Evolutionary conservation across 2,888 invertebrate species (phyloP).

Genomic region (Dryococelus australis): DNA sequence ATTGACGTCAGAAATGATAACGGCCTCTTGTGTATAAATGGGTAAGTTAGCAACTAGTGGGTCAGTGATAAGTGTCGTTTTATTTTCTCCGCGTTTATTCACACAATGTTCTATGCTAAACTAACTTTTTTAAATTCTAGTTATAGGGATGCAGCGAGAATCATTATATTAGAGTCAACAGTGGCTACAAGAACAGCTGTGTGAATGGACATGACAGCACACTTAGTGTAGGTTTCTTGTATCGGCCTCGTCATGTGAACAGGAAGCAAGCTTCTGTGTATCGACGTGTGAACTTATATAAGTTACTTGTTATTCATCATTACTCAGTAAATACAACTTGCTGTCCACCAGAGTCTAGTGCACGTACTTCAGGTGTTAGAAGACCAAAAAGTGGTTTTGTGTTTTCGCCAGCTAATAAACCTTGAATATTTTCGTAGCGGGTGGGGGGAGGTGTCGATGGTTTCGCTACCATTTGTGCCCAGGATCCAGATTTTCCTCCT

Average conservation of each 20-base stretch:
- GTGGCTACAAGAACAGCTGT: background rate
- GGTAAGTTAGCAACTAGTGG: background rate
- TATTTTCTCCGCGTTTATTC: background rate
- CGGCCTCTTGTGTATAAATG: background rate
- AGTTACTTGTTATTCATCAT: background rate
- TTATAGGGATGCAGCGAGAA: background rate
- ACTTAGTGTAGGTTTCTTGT: background rate
- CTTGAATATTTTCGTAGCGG: background rate
- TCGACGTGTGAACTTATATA: background rate
- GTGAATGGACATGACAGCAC: background rate
- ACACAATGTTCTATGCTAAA: background rate
- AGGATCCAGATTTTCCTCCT: background rate
- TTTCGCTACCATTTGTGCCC: background rate
- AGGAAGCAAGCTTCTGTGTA: background rate
- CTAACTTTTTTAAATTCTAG: background rate
- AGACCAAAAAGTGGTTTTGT: background rate
- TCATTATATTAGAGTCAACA: background rate
- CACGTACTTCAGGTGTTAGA: background rate
- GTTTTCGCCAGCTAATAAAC: background rate
- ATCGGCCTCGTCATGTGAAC: background rate
- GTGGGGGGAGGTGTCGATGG: background rate
- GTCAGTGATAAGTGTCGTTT: background rate
- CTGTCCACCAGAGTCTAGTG: background rate
- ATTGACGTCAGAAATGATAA: too few relatives aligned
- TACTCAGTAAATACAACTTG: background rate